Conservation (phyloP, 2,797 vertebrate genomes). For the Brachyalestes nurse region DNA sequence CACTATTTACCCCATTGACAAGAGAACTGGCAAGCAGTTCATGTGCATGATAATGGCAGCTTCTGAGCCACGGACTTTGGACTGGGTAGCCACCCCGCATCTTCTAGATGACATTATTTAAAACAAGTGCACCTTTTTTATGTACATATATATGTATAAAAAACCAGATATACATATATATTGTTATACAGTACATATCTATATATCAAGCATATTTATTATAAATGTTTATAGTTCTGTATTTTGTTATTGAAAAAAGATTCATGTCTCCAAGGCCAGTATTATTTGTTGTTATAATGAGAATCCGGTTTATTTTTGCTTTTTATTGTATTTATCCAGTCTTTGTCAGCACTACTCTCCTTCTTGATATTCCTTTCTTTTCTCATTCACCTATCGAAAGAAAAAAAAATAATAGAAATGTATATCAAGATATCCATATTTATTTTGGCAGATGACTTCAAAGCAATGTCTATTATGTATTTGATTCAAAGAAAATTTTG, state of each 20-base stretch:
- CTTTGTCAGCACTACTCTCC: constrained; percentile 5
- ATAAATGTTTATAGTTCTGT: constrained; percentile 79
- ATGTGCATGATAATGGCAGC: constrained; percentile 99
- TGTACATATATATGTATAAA: constrained; percentile 66
- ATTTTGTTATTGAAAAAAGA: constrained; percentile 76
- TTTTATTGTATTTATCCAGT: constrained; percentile 5
- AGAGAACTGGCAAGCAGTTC: constrained; percentile 97
- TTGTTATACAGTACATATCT: constrained; percentile 70
- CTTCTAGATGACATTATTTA: constrained; percentile 97
- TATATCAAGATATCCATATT: constrained; percentile 18
- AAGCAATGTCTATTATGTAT: constrained; percentile 31
- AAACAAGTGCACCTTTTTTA: constrained; percentile 75
- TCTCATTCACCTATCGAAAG: background rate
- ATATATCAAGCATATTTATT: constrained; percentile 70
- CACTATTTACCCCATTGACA: constrained; percentile 97
- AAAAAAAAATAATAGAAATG: background rate
- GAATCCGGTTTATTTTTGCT: constrained; percentile 11
- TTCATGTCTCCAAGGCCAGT: constrained; percentile 70
- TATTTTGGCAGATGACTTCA: constrained; percentile 45
- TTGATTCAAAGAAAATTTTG: constrained; percentile 60
- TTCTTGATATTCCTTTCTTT: background rate
- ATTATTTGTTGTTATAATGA: constrained; percentile 72
- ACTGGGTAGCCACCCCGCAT: constrained; percentile 98
- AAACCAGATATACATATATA: constrained; percentile 51
- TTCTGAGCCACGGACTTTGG: constrained; percentile 94